Evolutionary conservation across 2,797 vertebrate genomes (phyloP), one percentile per base, ranked within the genome.

Genomic region (Leptoclinus maculatus): DNA sequence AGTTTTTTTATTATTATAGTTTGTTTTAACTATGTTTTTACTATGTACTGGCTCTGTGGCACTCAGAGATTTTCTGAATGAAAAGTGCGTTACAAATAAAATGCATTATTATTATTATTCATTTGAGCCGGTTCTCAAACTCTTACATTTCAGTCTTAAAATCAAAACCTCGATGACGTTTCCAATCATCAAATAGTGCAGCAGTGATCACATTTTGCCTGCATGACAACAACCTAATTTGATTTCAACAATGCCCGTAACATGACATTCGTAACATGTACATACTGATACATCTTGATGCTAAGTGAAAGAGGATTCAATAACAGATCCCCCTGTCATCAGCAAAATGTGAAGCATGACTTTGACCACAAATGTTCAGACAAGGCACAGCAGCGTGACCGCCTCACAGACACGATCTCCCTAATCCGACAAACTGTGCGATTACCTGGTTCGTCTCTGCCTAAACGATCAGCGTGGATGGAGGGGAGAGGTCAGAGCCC

Each of bases 381-480:
- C 58, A 56, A 12, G 16, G 6, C 11, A 45, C 34, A 29, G 13
- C 53, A n/a, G 23, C 11, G 5, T 36, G 7, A 76, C 47, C 1
- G 3, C 11, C 5, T 47, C 36, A 2, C 36, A 63, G n/a, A 62
- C 6, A 17, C 10, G 10, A 13, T 16, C 9, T 43, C 13, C 49
- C 9, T 9, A n/a, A 68, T 62, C 29, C 1, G 4, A 45, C 60
- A 59, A 78, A 32, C 7, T 1, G 3, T 13, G 25, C 11, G 14
- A 19, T 87, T 92, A 93, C 92, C 91, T 90, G 27, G 56, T 64
- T 5, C 57, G 21, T 72, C 43, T 65, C 9, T 67, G 36, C 23
- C 6, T 66, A 29, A 47, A 56, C 53, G 34, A 53, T 68, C 78
- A 34, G 60, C 25, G 13, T 7, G 58, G 34, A 54, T 5, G 29